These are phyloP conservation scores for Trissolcus japonicus DNA, from an alignment of 2,888 invertebrate genomes.

Conservation along the genomic window DNA sequence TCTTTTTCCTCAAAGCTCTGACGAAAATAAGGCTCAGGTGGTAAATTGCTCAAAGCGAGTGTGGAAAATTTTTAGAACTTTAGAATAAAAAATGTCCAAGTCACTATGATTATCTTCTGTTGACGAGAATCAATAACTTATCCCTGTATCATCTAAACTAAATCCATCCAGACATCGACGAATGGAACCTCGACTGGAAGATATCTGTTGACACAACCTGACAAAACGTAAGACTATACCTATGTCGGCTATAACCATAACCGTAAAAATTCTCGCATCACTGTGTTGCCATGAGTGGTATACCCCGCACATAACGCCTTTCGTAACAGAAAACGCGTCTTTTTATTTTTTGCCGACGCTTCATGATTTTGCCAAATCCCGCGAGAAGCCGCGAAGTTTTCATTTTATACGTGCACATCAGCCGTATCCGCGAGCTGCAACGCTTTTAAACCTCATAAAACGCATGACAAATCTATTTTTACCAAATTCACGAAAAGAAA, in stretches of 20 bases:
- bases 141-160: no score
- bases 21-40: no score
- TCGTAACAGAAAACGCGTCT: slow-evolving; percentile 18
- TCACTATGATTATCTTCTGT: no score
- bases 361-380: slow-evolving; percentile 33
- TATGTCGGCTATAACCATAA: slow-evolving; percentile 36
- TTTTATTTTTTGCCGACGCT: slow-evolving; percentile 33
- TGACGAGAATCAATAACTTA: no score
- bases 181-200: slow-evolving; percentile 8
- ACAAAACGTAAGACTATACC: slow-evolving; percentile 37
- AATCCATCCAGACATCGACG: no score
- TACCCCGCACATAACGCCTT: slow-evolving; percentile 18
- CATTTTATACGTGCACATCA: slow-evolving; percentile 9
- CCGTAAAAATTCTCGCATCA: slow-evolving; percentile 37
- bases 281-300: slow-evolving; percentile 33
- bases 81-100: no score
- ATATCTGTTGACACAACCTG: slow-evolving; percentile 39
- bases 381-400: slow-evolving; percentile 36
- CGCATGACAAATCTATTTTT: slow-evolving; percentile 23
- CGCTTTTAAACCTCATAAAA: slow-evolving; percentile 20
- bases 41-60: no score
- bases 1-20: no score
- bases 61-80: no score
- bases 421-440: not conserved
- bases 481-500: slow-evolving; percentile 18